Evolutionary conservation across 1,140 invertebrate genomes (phyloP), one percentile per base, ranked within the genome.

Genomic region (Solen grandis): DNA sequence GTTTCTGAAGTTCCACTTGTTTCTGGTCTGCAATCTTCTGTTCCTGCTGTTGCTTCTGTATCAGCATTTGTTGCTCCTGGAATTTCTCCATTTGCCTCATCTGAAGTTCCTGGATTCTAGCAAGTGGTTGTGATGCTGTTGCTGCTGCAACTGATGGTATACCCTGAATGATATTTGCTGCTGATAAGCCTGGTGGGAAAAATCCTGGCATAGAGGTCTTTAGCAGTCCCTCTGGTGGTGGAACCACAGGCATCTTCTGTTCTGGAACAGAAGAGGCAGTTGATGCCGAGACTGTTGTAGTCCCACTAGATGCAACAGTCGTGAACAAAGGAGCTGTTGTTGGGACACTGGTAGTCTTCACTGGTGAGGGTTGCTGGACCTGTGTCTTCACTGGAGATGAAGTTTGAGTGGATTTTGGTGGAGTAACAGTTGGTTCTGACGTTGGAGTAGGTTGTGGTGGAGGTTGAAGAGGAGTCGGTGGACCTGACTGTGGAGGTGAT

Each of bases 21-120:
- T 69, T 81, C 55, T 76, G 78, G 29, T 65, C 68, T 1, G 10
- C 29, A 0, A 50, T 91, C 5, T 85, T 78, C 5, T 85, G 70
- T n/a, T n/a, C n/a, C n/a, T n/a, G 62, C 19, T 80, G 81, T 27
- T 73, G 69, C 22, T 59, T 82, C 25, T 36, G 75, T 54, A 76
- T 72, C n/a, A 82, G 68, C 54, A 66, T 29, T 35, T 76, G 82
- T 27, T 81, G 76, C 55, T 81, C 83, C 27, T 73, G 65, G 31
- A 62, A 75, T 35, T 50, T 85, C 66, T 84, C 78, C 29, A 27
- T 66, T n/a, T 54, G 62, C 57, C 63, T 50, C 33, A 55, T 55
- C 59, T 70, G 75, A 22, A 46, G 55, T 38, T 57, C 38, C 25
- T 68, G 54, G 50, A 41, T 35, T 27, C 8, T 13, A 46, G 31